Evolutionary conservation across 1,140 invertebrate genomes (phyloP), one percentile per base, ranked within the genome.

Genomic region (Cydia fagiglandana): DNA sequence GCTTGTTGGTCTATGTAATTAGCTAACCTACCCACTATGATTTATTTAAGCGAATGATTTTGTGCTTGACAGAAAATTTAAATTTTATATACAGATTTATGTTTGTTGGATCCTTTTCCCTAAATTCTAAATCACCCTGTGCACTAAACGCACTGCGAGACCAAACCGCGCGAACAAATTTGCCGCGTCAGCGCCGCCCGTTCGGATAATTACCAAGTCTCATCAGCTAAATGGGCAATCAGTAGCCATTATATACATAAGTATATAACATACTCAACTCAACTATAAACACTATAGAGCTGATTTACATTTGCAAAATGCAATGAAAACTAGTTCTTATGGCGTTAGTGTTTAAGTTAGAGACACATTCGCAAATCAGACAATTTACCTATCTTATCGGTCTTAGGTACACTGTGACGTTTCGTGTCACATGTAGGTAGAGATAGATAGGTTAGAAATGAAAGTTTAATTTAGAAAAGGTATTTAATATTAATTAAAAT

Each of bases 91-190:
- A 41, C 38, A 41, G 9, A 41, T 41, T 41, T 41, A 7, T 38
- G 38, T 41, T 41, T 41, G 38, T 10, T 41, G 9, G 7, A 9
- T 41, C 38, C 38, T 41, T 41, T 41, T 41, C 38, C 38, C 9
- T 41, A 41, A 38, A 38, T 38, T 5, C 4, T 5, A 38, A 41
- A 41, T 41, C 87, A 86, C 6, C 77, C 88, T 89, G 85, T 91
- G 81, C 84, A 82, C 90, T 90, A 89, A 91, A 86, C 87, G 90
- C 80, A 82, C 78, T 80, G 83, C 85, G 85, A 85, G 84, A 81
- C 82, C 74, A 88, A 89, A 90, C 89, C 89, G 86, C 90, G 86
- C 85, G 85, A 90, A 90, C 90, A 90, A 91, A 91, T 90, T 90
- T 89, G 87, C 84, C 83, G 90, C 88, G 87, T 90, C 90, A 90